Evolutionary conservation across 1,140 invertebrate genomes (phyloP), one percentile per base, ranked within the genome.

Genomic region (Zeugodacus cucurbitae): DNA sequence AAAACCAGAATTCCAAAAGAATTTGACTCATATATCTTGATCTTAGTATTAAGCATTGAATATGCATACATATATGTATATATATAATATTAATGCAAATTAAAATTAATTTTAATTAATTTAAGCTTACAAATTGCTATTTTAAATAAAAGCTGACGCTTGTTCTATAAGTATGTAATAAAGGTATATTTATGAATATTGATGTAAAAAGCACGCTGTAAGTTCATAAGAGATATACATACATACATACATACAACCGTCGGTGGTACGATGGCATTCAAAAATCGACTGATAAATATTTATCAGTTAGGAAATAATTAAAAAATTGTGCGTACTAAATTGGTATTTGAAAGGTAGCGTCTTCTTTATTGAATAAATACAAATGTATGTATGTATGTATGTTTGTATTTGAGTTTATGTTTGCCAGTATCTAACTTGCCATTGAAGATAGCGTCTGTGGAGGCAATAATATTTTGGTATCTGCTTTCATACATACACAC

Each of bases 301-400:
- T 82, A 82, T 82, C 74, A 48, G 41, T 41, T 82, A 48, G n/a
- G 44, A 82, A 11, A 54, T 82, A 82, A 82, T 82, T 48, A 82
- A 44, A 82, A 70, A 62, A 62, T 62, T 26, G n/a, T 62, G 58
- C 58, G 22, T 82, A 82, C n/a, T 62, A 48, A 48, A 48, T 44
- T 17, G 67, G 67, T 74, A 74, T 37, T 37, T 37, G 34, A 74
- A 37, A 74, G 34, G 32, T 74, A 74, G 34, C 67, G 67, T n/a
- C 62, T 67, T 67, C 17, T 67, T 67, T 67, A 67, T 67, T 29
- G 32, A 67, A 67, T 34, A 26, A 62, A 62, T 62, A 62, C 7
- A 41, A 7, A 41, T 41, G 37, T 41, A 41, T 41, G 11, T 67
- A 74, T 74, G 34, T 74, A 74, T 41, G 67, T 74, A 67, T 32